Base-by-base conservation (phyloP, 2,797 vertebrate genomes). In the Hephaestus fuliginosus region DNA sequence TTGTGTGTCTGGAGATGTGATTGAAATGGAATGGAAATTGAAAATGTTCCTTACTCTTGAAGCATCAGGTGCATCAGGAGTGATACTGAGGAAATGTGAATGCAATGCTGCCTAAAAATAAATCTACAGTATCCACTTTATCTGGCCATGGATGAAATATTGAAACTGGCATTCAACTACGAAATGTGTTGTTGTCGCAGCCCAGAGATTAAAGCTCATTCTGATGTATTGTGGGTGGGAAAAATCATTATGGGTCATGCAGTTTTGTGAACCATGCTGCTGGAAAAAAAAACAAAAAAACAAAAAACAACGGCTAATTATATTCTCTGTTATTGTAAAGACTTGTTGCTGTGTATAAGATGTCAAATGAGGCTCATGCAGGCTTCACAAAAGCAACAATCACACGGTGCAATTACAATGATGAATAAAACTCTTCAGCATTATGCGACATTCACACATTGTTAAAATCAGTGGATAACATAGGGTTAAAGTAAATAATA, bases 121-220 rank as follows among this genome's bases (percentile, higher is more conserved):
- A 82, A 87, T 63, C 1, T n/a, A 22, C 14, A 71, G 4, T 22
- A 36, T 78, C 43, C n/a, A 60, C 22, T 64, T 78, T n/a, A 75
- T 49, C 1, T 4, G 0, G 20, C 43, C 17, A 1, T 51, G 30
- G 8, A 44, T 72, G 61, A 51, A 52, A 70, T 70, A 55, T 51
- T 78, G 60, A 65, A 55, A n/a, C 14, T 12, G 44, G 33, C 43
- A 44, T 58, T 76, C 4, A 62, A 11, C 10, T 15, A 9, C 53
- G 36, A 17, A 64, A 66, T 51, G 44, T 1, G 43, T 3, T 60
- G 25, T 52, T 60, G 46, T 75, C 22, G 30, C 17, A 43, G n/a
- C 13, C 13, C 30, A 49, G 6, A 60, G 25, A 80, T 48, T 69
- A 25, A 85, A 62, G 22, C 4, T 51, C 30, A 53, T 57, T 62